Evolutionary conservation across 2,888 invertebrate species (phyloP), one percentile per base, ranked within the genome.

Genomic region (Aphodius sticticus): DNA sequence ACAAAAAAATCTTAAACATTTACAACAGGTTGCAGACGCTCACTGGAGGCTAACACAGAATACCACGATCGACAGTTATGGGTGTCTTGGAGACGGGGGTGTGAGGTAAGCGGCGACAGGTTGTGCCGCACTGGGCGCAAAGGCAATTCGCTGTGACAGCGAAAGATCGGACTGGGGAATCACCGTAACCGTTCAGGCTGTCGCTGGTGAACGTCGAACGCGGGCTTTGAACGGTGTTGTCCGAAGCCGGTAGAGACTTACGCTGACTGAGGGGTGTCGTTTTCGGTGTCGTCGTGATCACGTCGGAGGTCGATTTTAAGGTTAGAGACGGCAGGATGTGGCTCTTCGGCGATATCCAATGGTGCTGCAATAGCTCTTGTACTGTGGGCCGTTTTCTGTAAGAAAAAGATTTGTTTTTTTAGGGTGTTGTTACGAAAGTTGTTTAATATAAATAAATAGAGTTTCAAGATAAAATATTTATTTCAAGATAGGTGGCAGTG

Each of bases 381-480:
- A 96, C 96, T 88, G 95, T 95, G 91, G 97, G 93, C 90, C 97
- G 95, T 90, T 95, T 94, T 90, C 97, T 97, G 91, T 12, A 92
- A 92, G 77, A 82, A 35, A 70, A 77, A 70, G 26, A 26, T 26
- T 26, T 1, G 26, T 26, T 26, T 3, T 26, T 26, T 26, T 26
- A 26, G 26, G 3, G 26, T 26, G 26, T 26, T 26, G 26, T 26
- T 1, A 26, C 26, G 3, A 26, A 26, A 26, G 3, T 26, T 26
- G 26, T 26, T n/a, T n/a, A n/a, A n/a, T n/a, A 3, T 26, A 26
- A 26, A 26, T 26, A 26, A 26, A 26, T 26, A n/a, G n/a, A n/a
- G n/a, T n/a, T n/a, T n/a, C n/a, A n/a, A n/a, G n/a, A n/a, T n/a
- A n/a, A n/a, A n/a, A n/a, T n/a, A n/a, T n/a, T n/a, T n/a, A n/a